Evolutionary conservation across 2,113 vertebrate species (phyloP).

Genomic region (Corythoichthys haematopterus): DNA sequence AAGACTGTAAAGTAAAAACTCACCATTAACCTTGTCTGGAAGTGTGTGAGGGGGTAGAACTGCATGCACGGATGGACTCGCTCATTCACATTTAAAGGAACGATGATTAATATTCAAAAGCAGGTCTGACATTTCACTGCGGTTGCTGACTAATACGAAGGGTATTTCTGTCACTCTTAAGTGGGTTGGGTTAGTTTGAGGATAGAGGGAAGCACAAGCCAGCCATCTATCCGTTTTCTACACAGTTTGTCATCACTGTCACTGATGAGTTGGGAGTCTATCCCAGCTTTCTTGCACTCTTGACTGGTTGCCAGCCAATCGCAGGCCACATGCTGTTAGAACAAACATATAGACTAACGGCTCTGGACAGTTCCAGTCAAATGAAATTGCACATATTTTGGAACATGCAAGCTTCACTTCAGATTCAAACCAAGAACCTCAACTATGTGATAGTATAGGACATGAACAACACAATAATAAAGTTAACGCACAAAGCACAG

Average conservation of each 20-base stretch:
- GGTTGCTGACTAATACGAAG: slow-evolving; percentile 55
- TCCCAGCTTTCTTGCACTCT: slow-evolving; percentile 1
- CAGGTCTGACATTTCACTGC: slow-evolving; percentile 66
- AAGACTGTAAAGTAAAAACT: background rate
- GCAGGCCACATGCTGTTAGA: background rate
- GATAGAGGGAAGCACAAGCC: background rate
- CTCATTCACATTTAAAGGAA: slow-evolving; percentile 63
- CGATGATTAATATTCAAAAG: slow-evolving; percentile 64
- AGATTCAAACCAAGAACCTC: background rate
- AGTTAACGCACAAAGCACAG: background rate
- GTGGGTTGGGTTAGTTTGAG: background rate
- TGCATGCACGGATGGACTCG: slow-evolving; percentile 36
- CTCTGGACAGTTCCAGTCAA: background rate
- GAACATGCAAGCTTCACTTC: background rate
- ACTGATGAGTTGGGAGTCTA: background rate
- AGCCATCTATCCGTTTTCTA: background rate
- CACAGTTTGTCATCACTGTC: background rate
- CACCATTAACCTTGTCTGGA: too few species aligned
- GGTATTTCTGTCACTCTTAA: slow-evolving; percentile 40
- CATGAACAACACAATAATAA: background rate
- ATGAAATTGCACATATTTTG: too few species aligned
- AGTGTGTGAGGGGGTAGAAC: slow-evolving; percentile 23
- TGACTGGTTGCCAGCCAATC: background rate
- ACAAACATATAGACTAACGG: background rate
- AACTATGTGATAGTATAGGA: background rate